These are phyloP conservation scores for Notocelia uddmanniana DNA, from an alignment of 2,888 invertebrate genomes.

Conservation along the genomic window DNA sequence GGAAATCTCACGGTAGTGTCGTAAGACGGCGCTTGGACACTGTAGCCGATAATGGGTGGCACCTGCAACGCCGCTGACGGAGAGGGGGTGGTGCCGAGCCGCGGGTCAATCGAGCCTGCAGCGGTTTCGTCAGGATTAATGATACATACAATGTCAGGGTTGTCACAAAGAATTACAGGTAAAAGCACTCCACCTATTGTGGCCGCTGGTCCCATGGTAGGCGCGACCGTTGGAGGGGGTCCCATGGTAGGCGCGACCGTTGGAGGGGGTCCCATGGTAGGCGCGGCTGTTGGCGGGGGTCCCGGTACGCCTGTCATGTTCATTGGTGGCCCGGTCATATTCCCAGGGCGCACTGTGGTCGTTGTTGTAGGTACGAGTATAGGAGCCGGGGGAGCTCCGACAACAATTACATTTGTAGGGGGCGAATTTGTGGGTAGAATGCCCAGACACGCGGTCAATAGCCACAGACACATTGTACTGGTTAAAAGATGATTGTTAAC, in stretches of 20 bases:
- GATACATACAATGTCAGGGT: constrained; percentile 77
- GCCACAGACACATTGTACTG: constrained; percentile 78
- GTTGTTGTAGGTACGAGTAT: constrained; percentile 73
- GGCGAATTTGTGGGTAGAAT: constrained; percentile 69
- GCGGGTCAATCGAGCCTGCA: constrained; percentile 80
- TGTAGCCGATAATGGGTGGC: constrained; percentile 69
- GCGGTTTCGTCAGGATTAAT: constrained; percentile 77
- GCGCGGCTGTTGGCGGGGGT: constrained; percentile 51
- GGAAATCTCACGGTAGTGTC: constrained; percentile 76
- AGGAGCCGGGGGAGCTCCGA: constrained; percentile 73
- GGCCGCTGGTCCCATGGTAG: constrained; percentile 34
- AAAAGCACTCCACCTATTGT: constrained; percentile 67
- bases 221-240: constrained; percentile 46
- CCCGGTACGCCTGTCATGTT: constrained; percentile 47
- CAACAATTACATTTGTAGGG: constrained; percentile 64
- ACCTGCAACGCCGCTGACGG: constrained; percentile 65
- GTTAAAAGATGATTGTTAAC: constrained; percentile 45
- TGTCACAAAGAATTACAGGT: constrained; percentile 74
- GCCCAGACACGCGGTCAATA: constrained; percentile 80
- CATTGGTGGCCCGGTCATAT: constrained; percentile 28
- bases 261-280: constrained; percentile 46
- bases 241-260: constrained; percentile 46
- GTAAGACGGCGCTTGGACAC: constrained; percentile 65
- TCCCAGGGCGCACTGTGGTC: constrained; percentile 47
- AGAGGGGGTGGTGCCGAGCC: constrained; percentile 76